Conservation (phyloP, 2,888 invertebrate species). For the Diloba caeruleocephala region DNA sequence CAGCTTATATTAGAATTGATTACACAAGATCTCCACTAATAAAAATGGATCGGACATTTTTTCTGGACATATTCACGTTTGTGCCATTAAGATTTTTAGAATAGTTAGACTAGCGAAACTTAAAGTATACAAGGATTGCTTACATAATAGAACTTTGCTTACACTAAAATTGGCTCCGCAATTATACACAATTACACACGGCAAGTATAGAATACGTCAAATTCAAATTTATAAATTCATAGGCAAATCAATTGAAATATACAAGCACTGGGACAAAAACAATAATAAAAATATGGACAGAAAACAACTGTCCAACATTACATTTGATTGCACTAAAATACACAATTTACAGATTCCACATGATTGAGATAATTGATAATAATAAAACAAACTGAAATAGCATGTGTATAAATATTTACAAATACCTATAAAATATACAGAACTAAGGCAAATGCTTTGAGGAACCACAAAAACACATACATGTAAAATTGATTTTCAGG, state of each 20-base stretch:
- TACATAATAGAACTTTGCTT: slow-evolving; percentile 50
- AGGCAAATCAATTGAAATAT: slow-evolving; percentile 45
- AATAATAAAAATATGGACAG: slow-evolving; percentile 17
- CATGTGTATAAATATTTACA: slow-evolving; percentile 49
- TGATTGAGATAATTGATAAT: slow-evolving; percentile 48
- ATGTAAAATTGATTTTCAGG: slow-evolving; percentile 42
- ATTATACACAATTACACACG: slow-evolving; percentile 50
- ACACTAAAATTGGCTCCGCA: slow-evolving; percentile 56
- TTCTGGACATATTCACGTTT: slow-evolving; percentile 4
- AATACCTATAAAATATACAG: slow-evolving; percentile 51
- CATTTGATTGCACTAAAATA: slow-evolving; percentile 53
- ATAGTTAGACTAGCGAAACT: slow-evolving; percentile 61
- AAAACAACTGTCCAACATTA: slow-evolving; percentile 22
- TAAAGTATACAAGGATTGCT: slow-evolving; percentile 46
- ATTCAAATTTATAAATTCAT: slow-evolving; percentile 37
- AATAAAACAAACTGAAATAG: slow-evolving; percentile 39
- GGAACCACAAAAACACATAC: slow-evolving; percentile 76
- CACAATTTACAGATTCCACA: slow-evolving; percentile 50
- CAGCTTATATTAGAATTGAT: slow-evolving; percentile 18
- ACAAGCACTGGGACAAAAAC: slow-evolving; percentile 34
- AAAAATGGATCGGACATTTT: slow-evolving; percentile 22
- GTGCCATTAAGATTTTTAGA: slow-evolving; percentile 39
- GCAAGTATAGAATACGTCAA: slow-evolving; percentile 56
- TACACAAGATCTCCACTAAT: slow-evolving; percentile 12
- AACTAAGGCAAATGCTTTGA: slow-evolving; percentile 82